Evolutionary conservation across 2,797 vertebrate species (phyloP), one percentile per base, ranked within the genome.

Genomic region (Crenichthys baileyi): DNA sequence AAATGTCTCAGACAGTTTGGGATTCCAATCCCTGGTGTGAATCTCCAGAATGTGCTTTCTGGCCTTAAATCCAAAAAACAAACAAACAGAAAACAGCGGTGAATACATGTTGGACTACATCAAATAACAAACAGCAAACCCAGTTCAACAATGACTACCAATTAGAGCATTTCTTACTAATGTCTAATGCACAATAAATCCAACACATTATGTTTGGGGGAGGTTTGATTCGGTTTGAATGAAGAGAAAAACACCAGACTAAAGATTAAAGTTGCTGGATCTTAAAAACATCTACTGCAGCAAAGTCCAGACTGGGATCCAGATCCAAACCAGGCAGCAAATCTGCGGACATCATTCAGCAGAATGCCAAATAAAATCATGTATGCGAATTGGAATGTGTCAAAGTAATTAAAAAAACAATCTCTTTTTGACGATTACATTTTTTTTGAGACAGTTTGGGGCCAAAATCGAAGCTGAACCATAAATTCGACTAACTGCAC

Each of bases 31-130:
- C 94, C 97, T 96, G 78, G 98, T 99, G 94, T 99, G 98, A 91
- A 99, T 99, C 93, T 99, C 96, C 91, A 99, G 94, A 95, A 99
- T 99, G 95, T 99, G 98, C 96, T 98, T 99, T 96, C 98, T 97
- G 94, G 98, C 98, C 98, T 99, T 88, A 77, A 80, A 22, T 78
- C 46, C 82, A 44, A 65, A 65, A 53, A 41, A 2, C 8, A 12
- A 70, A 3, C 31, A 76, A n/a, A 73, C 22, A 82, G 29, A 51
- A 60, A 7, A 70, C 4, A 72, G 3, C 5, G 77, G 11, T 4
- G 13, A 76, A 70, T 41, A 60, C 5, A 72, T 77, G 11, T 15
- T 6, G 8, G 20, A 77, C 22, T 72, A 72, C 13, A 12, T 20
- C 26, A 53, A 72, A 22, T 18, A 65, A 29, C 15, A 26, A 48